phyloP scores from a whole-genome alignment of 2,888 invertebrate species.

The Hemicrepidius hirtus region DNA sequence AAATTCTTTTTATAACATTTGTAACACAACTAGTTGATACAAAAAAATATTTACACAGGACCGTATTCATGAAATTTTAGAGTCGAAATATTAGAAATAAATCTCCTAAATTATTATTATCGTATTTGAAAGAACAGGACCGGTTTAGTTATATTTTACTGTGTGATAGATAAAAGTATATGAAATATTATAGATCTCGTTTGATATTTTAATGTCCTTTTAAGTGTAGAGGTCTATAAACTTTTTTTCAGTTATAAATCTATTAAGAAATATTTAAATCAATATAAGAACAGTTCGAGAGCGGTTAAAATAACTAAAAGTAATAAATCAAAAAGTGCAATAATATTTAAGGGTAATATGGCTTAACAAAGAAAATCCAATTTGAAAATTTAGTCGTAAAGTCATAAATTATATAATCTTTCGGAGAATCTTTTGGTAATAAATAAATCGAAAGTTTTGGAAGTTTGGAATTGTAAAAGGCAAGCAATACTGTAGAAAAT shows the following conservation, averaged over 20 bases:
- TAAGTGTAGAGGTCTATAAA: too few species aligned
- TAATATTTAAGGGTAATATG: conserved; percentile 18
- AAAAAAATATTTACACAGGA: too few species aligned
- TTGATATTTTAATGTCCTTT: too few species aligned
- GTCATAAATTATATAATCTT: conserved; percentile 41
- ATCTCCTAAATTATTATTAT: too few species aligned
- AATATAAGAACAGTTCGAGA: neutral
- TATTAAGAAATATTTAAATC: neutral
- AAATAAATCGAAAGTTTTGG: conserved; percentile 45
- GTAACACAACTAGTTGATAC: too few species aligned
- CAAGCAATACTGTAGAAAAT: conserved; percentile 34
- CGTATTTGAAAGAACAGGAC: too few species aligned
- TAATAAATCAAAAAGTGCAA: conserved; percentile 26
- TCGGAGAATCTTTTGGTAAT: conserved; percentile 36
- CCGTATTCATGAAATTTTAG: too few species aligned
- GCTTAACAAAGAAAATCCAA: conserved; percentile 33
- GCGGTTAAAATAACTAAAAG: conserved; percentile 9
- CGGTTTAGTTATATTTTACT: too few species aligned
- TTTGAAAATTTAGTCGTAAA: conserved; percentile 34
- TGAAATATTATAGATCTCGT: too few species aligned
- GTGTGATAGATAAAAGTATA: too few species aligned
- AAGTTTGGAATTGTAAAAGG: conserved; percentile 30
- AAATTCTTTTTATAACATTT: too few species aligned
- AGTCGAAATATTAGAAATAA: neutral
- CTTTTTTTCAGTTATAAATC: neutral